These are phyloP conservation scores for Hippocampus guttulatus DNA, from an alignment of 2,113 vertebrate species.

Conservation along the genomic window DNA sequence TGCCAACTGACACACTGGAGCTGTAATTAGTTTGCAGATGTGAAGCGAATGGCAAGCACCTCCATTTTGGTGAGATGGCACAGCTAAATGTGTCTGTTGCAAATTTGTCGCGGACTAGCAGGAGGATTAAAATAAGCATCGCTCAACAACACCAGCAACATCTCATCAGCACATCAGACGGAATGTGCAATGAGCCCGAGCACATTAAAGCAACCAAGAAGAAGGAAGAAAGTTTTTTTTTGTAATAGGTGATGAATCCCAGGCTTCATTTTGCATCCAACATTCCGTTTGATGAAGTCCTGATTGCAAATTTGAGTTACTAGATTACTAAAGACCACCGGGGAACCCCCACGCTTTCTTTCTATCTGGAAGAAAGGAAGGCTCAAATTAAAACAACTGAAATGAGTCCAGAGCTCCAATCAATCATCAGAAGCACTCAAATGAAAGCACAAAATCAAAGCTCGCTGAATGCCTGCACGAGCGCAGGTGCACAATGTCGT, in stretches of 20 bases:
- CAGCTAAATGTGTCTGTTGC: slow-evolving; percentile 45
- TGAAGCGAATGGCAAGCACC: slow-evolving; percentile 36
- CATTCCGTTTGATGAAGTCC: slow-evolving; percentile 7
- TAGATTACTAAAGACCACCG: not conserved
- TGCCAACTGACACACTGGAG: slow-evolving; percentile 37
- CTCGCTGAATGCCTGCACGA: not conserved
- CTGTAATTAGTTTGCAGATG: slow-evolving; percentile 52
- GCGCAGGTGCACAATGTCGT: no score
- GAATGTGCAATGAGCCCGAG: slow-evolving; percentile 6
- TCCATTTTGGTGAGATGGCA: slow-evolving; percentile 23
- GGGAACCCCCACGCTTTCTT: not conserved
- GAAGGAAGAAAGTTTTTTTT: not conserved
- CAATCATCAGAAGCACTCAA: not conserved
- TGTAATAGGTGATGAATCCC: slow-evolving; percentile 2
- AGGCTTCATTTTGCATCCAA: not conserved
- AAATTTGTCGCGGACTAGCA: not conserved
- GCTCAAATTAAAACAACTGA: not conserved
- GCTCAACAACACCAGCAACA: not conserved
- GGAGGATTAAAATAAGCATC: slow-evolving; percentile 2
- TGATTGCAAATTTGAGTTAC: not conserved
- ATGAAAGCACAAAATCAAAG: not conserved
- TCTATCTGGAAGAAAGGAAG: not conserved
- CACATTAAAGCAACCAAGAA: slow-evolving; percentile 1
- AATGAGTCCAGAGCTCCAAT: not conserved
- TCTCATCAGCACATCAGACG: slow-evolving; percentile 10